Evolutionary conservation across 2,888 invertebrate species (phyloP).

Genomic region (Dastarcus helophoroides): DNA sequence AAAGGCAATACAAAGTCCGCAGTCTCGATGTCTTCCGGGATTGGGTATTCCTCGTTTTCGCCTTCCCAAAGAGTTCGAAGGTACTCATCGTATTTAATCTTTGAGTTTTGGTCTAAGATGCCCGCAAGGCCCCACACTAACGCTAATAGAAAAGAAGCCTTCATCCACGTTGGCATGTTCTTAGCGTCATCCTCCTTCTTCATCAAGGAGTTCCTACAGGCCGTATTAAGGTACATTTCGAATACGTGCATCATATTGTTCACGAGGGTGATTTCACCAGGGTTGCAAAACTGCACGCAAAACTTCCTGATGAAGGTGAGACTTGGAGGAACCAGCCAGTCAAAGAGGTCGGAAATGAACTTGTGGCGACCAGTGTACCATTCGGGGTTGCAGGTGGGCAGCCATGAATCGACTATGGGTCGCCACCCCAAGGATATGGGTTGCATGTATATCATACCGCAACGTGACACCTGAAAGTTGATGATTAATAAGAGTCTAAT

Average conservation of each 20-base stretch:
- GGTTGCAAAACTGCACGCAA: constrained; percentile 52
- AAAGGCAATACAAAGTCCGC: constrained; percentile 63
- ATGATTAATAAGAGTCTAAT: too few relatives aligned
- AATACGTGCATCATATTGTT: constrained; percentile 61
- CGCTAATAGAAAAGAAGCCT: constrained; percentile 63
- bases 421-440: constrained; percentile 71
- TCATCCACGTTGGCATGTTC: constrained; percentile 58
- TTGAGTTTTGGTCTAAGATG: constrained; percentile 60
- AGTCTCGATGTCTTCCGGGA: constrained; percentile 52
- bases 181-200: constrained; percentile 51
- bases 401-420: constrained; percentile 73
- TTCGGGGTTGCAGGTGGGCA: constrained; percentile 48
- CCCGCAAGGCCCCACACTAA: constrained; percentile 81
- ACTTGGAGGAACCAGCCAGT: constrained; percentile 72
- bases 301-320: constrained; percentile 59
- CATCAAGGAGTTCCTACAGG: constrained; percentile 43
- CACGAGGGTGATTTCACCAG: constrained; percentile 61
- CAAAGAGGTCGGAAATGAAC: constrained; percentile 49
- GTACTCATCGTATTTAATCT: constrained; percentile 54
- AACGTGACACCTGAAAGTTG: constrained; percentile 51
- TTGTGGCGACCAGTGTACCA: constrained; percentile 53
- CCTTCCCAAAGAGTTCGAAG: constrained; percentile 44
- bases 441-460: constrained; percentile 88
- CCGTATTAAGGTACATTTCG: constrained; percentile 67
- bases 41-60: constrained; percentile 37